Evolutionary conservation across 2,797 vertebrate species (phyloP).

Genomic region (Acestrorhynchus altus): DNA sequence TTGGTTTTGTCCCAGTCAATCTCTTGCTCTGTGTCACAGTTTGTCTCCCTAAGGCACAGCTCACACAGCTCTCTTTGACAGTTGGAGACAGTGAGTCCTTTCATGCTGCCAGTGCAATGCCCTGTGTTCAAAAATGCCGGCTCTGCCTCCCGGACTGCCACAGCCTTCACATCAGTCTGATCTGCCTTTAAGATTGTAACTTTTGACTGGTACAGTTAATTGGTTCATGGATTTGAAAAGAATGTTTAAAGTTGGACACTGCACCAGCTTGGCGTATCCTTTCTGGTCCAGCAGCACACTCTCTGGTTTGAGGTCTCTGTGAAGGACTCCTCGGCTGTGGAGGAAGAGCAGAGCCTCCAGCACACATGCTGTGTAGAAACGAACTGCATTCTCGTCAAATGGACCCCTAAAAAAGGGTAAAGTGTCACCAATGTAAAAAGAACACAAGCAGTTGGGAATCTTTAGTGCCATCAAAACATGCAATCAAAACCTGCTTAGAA

Average conservation of each 20-base stretch:
- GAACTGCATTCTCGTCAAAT: constrained; percentile 72
- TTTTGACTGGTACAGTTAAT: background rate
- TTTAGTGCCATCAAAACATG: no score
- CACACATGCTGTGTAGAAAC: constrained; percentile 80
- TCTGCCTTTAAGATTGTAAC: no score
- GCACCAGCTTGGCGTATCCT: constrained; percentile 82
- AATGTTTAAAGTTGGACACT: background rate
- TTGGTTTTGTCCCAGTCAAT: no score
- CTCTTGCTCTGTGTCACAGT: no score
- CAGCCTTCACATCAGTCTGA: background rate
- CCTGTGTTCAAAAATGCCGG: no score
- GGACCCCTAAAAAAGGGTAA: constrained; percentile 41
- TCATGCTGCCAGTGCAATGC: no score
- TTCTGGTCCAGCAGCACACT: constrained; percentile 77
- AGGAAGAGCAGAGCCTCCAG: constrained; percentile 78
- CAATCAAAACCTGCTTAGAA: no score
- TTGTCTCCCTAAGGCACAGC: no score
- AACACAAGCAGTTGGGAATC: background rate
- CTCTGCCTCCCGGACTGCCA: no score
- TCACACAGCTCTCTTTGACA: no score
- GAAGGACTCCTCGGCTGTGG: constrained; percentile 70
- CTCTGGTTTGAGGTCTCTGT: constrained; percentile 81
- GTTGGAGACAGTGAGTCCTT: no score
- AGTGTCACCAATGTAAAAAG: background rate
- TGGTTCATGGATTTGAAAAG: background rate